These are phyloP conservation scores for Eretmocerus hayati DNA, from an alignment of 2,888 invertebrate species.

Conservation along the genomic window DNA sequence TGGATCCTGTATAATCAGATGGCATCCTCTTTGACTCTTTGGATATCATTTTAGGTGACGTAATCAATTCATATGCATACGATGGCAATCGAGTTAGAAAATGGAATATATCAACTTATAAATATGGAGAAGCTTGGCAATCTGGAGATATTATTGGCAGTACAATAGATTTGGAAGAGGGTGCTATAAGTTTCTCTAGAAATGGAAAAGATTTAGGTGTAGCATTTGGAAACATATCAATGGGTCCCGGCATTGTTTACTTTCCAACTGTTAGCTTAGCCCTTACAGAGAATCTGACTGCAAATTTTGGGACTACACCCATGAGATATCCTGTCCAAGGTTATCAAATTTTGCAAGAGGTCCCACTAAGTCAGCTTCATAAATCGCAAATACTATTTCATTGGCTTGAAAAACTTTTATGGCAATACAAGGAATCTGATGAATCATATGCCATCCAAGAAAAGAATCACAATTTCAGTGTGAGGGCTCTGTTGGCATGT, in stretches of 20 bases:
- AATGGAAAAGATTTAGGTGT: constrained; percentile 70
- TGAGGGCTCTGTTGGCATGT: constrained; percentile 37
- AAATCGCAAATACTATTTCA: constrained; percentile 47
- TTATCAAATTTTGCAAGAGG: constrained; percentile 59
- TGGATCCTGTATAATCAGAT: neutral
- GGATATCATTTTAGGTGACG: constrained; percentile 54
- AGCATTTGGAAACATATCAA: constrained; percentile 65
- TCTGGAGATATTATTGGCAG: constrained; percentile 78
- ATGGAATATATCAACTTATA: constrained; percentile 65
- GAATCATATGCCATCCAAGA: constrained; percentile 12
- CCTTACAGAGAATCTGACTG: constrained; percentile 66
- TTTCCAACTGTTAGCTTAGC: constrained; percentile 77
- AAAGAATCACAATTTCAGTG: constrained; percentile 30
- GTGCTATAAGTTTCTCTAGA: constrained; percentile 63
- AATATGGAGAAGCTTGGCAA: constrained; percentile 73
- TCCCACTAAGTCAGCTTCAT: constrained; percentile 31
- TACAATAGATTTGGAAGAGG: constrained; percentile 62
- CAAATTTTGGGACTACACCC: constrained; percentile 70
- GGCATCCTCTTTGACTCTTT: neutral
- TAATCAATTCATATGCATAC: constrained; percentile 69
- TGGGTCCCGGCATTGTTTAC: constrained; percentile 67
- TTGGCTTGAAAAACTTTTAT: constrained; percentile 48
- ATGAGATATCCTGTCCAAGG: constrained; percentile 61
- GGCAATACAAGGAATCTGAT: constrained; percentile 23
- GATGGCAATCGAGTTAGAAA: constrained; percentile 64